Conservation (phyloP, 64 coral and sea anemone species). For the Astreopora myriophthalma region DNA sequence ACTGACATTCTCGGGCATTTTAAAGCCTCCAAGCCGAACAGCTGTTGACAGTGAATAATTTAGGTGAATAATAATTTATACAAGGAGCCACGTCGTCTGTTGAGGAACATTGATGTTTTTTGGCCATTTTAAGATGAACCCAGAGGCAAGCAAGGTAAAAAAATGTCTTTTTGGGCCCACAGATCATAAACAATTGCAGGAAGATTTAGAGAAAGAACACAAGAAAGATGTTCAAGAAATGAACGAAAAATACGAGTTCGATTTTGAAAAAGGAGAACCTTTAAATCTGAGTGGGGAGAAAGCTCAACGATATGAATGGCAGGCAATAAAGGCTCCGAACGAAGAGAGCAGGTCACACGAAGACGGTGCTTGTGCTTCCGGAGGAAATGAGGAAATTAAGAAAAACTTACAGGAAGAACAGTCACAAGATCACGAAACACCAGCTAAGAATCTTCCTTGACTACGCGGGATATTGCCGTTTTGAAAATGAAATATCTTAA, state of each 20-base stretch:
- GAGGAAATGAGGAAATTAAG: neutral
- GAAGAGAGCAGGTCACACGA: neutral
- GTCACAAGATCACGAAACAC: neutral
- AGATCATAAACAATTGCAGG: neutral
- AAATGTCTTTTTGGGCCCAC: neutral
- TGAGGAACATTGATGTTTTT: neutral
- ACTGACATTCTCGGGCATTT: neutral
- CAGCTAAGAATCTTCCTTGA: neutral
- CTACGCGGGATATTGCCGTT: neutral
- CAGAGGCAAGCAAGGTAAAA: neutral
- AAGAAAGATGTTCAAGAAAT: neutral
- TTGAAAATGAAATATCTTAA: neutral
- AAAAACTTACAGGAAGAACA: neutral
- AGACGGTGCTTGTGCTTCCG: neutral
- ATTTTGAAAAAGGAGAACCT: slow-evolving; percentile 6
- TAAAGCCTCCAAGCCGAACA: neutral
- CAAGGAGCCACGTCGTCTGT: neutral
- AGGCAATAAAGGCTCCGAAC: neutral
- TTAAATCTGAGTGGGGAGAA: neutral
- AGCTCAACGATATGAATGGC: neutral
- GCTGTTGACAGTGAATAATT: neutral
- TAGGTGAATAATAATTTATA: neutral
- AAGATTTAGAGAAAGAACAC: neutral
- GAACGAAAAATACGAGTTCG: slow-evolving; percentile 13
- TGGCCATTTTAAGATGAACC: neutral